phyloP scores from a whole-genome alignment of 2,113 vertebrate genomes.

The Ciconia stormi region DNA sequence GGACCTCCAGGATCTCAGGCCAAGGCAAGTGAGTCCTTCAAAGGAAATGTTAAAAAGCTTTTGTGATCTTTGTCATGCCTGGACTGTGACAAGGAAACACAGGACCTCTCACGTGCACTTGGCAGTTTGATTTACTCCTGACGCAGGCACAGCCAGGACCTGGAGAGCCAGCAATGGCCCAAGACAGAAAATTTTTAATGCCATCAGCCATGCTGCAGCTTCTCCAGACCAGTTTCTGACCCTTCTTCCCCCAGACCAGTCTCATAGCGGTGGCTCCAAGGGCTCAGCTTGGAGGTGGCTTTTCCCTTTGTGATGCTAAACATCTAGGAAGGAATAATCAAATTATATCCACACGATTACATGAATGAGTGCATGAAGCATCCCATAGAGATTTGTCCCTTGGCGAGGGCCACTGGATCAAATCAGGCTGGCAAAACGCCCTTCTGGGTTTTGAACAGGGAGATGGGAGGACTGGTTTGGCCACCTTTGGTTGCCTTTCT shows the following conservation, averaged over 20 bases:
- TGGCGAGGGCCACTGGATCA: not conserved
- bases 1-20: not conserved
- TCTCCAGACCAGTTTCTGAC: not conserved
- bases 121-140: not conserved
- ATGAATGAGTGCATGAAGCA: not conserved
- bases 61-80: not conserved
- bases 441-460: not conserved
- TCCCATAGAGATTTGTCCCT: not conserved
- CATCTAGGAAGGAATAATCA: conserved; percentile 32
- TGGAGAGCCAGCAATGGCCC: not conserved
- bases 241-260: not conserved
- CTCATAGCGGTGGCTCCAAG: fast-evolving
- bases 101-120: not conserved
- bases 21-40: not conserved
- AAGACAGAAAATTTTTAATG: not conserved
- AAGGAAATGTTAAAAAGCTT: not conserved
- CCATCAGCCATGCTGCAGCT: not conserved
- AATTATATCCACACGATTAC: not conserved
- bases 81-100: not conserved
- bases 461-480: not conserved
- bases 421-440: not conserved
- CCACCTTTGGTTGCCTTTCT: not conserved
- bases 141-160: not conserved
- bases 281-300: not conserved
- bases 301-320: conserved; percentile 13